These are phyloP conservation scores for Drosophila rellima DNA, from an alignment of 2,888 invertebrate genomes.

Conservation along the genomic window DNA sequence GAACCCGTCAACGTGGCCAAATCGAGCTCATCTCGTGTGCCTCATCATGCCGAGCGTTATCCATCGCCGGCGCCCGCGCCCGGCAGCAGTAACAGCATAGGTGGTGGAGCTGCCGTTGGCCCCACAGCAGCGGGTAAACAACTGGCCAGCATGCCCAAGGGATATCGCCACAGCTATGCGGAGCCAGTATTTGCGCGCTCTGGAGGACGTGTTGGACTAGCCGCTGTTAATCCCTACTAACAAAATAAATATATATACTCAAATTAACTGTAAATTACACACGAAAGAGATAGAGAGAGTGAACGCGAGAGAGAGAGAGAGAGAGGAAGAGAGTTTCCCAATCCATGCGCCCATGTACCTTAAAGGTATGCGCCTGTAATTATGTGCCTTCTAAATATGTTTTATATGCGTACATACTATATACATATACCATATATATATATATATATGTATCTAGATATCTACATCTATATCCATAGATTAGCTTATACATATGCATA, in stretches of 20 bases:
- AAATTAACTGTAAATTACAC: constrained; percentile 46
- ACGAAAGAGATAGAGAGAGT: constrained; percentile 3
- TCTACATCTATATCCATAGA: constrained; percentile 35
- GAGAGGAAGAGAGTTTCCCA: constrained; percentile 20
- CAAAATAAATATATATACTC: constrained; percentile 20
- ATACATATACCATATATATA: constrained; percentile 29
- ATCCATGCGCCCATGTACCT: constrained; percentile 47
- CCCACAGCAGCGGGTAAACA: constrained; percentile 74
- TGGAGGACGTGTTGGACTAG: constrained; percentile 85
- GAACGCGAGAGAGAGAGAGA: background rate
- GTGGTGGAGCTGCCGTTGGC: constrained; percentile 30
- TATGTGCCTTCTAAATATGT: constrained; percentile 74
- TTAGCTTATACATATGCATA: constrained; percentile 33
- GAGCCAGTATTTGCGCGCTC: constrained; percentile 84
- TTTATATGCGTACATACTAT: constrained; percentile 49
- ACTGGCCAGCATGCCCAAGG: constrained; percentile 84
- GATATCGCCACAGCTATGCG: constrained; percentile 86
- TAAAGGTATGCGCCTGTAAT: constrained; percentile 66
- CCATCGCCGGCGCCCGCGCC: constrained; percentile 76
- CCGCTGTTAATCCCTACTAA: constrained; percentile 85
- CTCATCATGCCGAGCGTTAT: constrained; percentile 66
- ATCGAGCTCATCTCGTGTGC: constrained; percentile 55
- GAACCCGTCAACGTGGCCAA: constrained; percentile 49
- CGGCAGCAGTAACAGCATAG: constrained; percentile 26
- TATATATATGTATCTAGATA: constrained; percentile 18